Conservation (phyloP, 1,140 invertebrate genomes). For the Gryon sp. region DNA sequence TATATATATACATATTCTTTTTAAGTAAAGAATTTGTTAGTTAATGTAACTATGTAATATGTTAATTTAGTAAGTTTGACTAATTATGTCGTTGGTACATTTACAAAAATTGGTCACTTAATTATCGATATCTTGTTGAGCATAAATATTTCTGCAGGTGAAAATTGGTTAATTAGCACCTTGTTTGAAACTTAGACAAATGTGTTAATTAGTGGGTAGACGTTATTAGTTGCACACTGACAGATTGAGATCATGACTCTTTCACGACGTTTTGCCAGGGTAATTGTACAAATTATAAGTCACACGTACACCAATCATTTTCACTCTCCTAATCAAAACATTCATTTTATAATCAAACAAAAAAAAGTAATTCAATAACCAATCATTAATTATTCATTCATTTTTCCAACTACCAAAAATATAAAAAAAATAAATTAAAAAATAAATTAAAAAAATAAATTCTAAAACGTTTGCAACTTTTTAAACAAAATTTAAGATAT, state of each 20-base stretch:
- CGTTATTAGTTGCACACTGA: slow-evolving; percentile 28
- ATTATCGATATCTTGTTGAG: slow-evolving; percentile 8
- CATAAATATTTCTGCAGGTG: slow-evolving; percentile 35
- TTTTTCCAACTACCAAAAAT: no score
- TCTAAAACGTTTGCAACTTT: no score
- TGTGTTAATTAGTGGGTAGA: slow-evolving; percentile 38
- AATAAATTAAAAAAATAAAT: no score
- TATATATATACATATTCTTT: no score
- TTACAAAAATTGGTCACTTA: background rate
- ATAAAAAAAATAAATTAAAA: no score
- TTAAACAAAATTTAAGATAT: no score
- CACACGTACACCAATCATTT: background rate
- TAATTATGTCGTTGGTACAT: slow-evolving; percentile 2
- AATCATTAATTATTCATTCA: no score
- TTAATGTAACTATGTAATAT: slow-evolving; percentile 1
- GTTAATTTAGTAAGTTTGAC: background rate
- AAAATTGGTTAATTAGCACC: slow-evolving; percentile 47
- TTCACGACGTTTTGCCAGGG: background rate
- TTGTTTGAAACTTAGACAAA: slow-evolving; percentile 40
- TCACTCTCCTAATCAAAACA: background rate
- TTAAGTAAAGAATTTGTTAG: no score
- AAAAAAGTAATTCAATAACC: no score
- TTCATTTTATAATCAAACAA: background rate
- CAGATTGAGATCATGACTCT: slow-evolving; percentile 19
- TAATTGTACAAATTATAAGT: background rate